Evolutionary conservation across 2,888 invertebrate genomes (phyloP).

Genomic region (Thumatha senex): DNA sequence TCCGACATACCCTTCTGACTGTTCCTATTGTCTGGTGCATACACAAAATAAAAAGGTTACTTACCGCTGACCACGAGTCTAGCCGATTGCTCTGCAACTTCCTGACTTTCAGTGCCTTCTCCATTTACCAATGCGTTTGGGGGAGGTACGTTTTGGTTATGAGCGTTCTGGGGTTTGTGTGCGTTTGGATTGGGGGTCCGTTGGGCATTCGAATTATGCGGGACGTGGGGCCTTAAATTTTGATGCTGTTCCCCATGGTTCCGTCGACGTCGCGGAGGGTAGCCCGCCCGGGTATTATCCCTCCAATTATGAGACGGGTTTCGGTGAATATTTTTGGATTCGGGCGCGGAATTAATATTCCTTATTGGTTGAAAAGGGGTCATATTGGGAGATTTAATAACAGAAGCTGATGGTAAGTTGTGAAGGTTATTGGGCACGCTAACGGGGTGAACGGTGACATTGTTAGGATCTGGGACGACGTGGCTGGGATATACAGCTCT

Average conservation of each 20-base stretch:
- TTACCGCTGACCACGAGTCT: too few relatives aligned
- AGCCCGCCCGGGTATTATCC: neutral
- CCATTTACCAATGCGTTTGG: too few relatives aligned
- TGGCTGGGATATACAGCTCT: neutral
- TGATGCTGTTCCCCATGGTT: neutral
- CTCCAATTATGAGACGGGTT: neutral
- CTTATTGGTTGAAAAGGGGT: neutral
- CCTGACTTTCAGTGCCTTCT: too few relatives aligned
- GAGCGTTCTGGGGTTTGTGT: neutral
- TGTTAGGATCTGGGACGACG: neutral
- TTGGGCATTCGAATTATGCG: neutral
- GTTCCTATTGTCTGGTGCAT: too few relatives aligned
- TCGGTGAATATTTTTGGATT: neutral
- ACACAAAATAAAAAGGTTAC: too few relatives aligned
- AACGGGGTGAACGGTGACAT: neutral
- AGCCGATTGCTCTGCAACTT: too few relatives aligned
- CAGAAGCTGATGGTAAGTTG: neutral
- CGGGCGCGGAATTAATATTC: neutral
- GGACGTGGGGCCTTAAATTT: neutral
- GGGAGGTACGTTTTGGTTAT: neutral
- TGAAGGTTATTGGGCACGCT: constrained; percentile 1
- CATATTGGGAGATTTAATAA: neutral
- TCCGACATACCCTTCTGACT: too few relatives aligned
- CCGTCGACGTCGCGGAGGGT: constrained; percentile 3
- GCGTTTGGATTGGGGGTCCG: neutral